Evolutionary conservation across 2,797 vertebrate species (phyloP).

Genomic region (Limosa lapponica): DNA sequence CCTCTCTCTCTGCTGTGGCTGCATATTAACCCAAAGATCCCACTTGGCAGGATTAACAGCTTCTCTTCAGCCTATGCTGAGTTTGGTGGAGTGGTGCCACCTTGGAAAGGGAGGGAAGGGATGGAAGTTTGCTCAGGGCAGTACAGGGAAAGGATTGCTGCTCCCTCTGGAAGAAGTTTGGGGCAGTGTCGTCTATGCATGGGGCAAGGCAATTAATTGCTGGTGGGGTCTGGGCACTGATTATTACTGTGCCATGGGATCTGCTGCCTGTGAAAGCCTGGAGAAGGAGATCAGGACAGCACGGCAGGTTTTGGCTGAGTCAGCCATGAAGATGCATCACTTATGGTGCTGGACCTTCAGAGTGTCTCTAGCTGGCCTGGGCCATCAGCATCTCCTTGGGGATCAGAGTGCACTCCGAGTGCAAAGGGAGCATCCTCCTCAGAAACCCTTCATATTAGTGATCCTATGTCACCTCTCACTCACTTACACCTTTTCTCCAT

Average conservation of each 20-base stretch:
- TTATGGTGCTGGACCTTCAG: background rate
- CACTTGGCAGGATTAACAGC: background rate
- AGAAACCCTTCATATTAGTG: background rate
- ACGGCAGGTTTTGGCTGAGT: background rate
- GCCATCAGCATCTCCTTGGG: background rate
- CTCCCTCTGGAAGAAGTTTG: background rate
- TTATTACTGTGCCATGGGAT: background rate
- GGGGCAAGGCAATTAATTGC: accelerated
- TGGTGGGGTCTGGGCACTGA: background rate
- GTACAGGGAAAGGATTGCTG: background rate
- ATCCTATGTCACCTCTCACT: background rate
- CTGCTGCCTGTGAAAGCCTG: background rate
- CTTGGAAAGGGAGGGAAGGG: background rate
- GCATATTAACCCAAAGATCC: background rate
- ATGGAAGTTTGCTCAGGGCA: background rate
- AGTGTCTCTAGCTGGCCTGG: background rate
- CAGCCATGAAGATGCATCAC: accelerated
- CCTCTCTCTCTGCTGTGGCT: background rate
- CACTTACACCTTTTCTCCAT: background rate
- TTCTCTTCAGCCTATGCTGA: background rate
- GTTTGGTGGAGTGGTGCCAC: background rate
- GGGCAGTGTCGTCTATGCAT: accelerated
- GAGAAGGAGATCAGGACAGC: background rate
- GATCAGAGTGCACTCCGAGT: background rate
- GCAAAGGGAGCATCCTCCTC: background rate